phyloP scores from a whole-genome alignment of 2,888 invertebrate species.

The Orthosia gothica region DNA sequence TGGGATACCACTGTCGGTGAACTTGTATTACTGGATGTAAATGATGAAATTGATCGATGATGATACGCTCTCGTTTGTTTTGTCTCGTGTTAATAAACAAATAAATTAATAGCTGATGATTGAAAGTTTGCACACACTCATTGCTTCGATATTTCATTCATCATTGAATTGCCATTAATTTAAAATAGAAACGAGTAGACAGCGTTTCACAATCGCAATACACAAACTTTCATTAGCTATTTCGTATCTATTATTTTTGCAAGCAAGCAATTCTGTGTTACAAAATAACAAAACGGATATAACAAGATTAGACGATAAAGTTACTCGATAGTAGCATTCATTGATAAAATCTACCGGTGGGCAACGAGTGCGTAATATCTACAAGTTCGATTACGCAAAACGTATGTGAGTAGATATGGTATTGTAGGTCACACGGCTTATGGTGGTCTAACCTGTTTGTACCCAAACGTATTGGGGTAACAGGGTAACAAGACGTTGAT shows the following conservation, averaged over 20 bases:
- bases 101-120: not conserved
- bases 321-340: conserved; percentile 57
- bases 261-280: conserved; percentile 17
- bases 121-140: not conserved
- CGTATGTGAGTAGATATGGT: conserved; percentile 70
- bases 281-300: conserved; percentile 50
- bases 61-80: not conserved
- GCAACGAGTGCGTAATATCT: conserved; percentile 59
- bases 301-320: conserved; percentile 35
- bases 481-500: conserved; percentile 58
- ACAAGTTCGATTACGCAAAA: conserved; percentile 76
- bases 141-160: conserved; percentile 16
- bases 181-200: not conserved
- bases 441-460: conserved; percentile 79
- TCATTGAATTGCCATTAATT: not conserved
- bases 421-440: conserved; percentile 84
- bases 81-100: not conserved
- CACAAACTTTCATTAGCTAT: not conserved
- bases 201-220: conserved; percentile 26
- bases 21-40: not conserved
- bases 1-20: too few relatives aligned
- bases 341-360: conserved; percentile 75
- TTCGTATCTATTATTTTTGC: conserved; percentile 25
- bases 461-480: conserved; percentile 49
- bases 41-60: not conserved